Conservation (phyloP, 1,140 invertebrate genomes). For the Pissodes strobi region DNA sequence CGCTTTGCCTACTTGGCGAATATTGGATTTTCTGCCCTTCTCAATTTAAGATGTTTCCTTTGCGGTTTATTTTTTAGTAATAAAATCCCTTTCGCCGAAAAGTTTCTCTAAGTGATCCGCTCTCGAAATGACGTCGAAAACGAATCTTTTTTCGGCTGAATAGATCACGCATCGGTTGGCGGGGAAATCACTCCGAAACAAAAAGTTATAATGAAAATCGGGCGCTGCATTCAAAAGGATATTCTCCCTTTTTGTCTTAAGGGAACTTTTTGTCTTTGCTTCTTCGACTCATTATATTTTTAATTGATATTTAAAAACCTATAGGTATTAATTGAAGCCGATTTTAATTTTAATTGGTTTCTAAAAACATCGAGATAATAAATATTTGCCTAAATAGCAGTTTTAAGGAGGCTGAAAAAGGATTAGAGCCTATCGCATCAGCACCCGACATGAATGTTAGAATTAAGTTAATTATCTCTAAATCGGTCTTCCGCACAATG, state of each 20-base stretch:
- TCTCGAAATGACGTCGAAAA: constrained; percentile 12
- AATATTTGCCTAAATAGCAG: no score
- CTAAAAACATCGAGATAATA: no score
- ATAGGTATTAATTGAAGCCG: no score
- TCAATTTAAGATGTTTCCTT: constrained; percentile 17
- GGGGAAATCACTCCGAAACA: constrained; percentile 20
- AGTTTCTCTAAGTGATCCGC: constrained; percentile 24
- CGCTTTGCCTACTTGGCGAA: constrained; percentile 2
- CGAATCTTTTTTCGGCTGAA: constrained; percentile 21
- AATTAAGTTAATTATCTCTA: no score
- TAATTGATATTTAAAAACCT: no score
- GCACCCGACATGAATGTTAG: no score
- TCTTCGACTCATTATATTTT: no score
- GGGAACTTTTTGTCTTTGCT: background rate
- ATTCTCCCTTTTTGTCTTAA: constrained; percentile 8
- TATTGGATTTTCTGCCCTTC: constrained; percentile 17
- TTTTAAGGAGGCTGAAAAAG: no score
- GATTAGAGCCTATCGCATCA: no score
- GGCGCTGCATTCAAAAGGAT: constrained; percentile 21
- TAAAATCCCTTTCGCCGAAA: constrained; percentile 17
- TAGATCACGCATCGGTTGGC: constrained; percentile 26
- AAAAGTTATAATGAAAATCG: constrained; percentile 31
- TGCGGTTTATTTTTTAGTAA: constrained; percentile 21
- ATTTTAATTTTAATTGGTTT: no score
- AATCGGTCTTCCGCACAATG: no score